Percentiles rank a stretch among this genome's conserved stretches.
Conservation (phyloP, 2,797 vertebrate species). For the Xiphorhynchus erythropygius region DNA sequence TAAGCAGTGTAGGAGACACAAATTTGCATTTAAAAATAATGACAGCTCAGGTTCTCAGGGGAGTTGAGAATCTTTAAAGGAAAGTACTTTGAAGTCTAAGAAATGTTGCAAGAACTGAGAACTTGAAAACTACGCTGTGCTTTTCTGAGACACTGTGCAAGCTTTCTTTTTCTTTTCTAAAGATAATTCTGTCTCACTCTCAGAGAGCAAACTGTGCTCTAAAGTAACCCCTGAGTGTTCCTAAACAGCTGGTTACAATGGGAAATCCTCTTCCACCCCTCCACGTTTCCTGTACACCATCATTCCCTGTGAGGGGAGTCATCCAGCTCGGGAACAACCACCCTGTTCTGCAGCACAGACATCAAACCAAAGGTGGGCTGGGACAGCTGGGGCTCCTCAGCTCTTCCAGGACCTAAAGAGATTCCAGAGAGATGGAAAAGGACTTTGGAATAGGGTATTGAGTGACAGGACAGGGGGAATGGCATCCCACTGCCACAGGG, state of each 20-base stretch:
- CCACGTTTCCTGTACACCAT: fast-evolving
- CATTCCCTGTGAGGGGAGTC: background rate
- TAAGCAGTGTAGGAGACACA: background rate
- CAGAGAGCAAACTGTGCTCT: background rate
- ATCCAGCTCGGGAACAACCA: background rate
- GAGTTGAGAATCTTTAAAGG: background rate
- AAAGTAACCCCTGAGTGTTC: background rate
- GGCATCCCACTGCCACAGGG: background rate
- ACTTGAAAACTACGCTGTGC: background rate
- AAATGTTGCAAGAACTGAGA: background rate
- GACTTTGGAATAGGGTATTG: background rate
- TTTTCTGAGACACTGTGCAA: background rate
- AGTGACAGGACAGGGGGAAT: background rate
- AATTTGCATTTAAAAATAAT: constrained; percentile 25
- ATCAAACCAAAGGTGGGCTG: background rate
- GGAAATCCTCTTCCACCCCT: background rate
- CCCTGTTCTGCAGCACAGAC: background rate
- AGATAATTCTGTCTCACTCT: background rate
- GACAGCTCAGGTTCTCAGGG: background rate
- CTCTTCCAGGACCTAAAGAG: background rate
- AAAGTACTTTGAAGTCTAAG: background rate
- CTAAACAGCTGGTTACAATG: background rate
- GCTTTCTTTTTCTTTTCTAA: background rate
- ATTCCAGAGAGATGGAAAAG: background rate
- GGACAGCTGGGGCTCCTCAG: background rate